Percentiles rank a stretch among this genome's conserved stretches.
These are phyloP conservation scores for Menura novaehollandiae DNA, from an alignment of 2,113 vertebrate genomes.

Conservation along the genomic window DNA sequence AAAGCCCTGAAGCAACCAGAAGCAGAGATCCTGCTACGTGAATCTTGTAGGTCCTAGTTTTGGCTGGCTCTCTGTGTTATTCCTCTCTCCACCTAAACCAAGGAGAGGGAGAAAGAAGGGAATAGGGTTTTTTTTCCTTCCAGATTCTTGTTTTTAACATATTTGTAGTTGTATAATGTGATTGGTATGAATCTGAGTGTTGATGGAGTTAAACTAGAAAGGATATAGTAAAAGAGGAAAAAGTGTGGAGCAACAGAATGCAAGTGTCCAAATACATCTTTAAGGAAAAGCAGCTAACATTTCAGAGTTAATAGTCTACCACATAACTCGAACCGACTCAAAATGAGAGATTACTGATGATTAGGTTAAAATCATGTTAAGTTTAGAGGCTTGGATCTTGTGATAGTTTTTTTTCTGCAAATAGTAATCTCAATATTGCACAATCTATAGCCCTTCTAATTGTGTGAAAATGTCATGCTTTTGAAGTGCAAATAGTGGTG, in stretches of 20 bases:
- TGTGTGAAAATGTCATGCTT: slow-evolving; percentile 30
- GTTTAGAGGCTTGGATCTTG: not conserved
- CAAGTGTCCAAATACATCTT: not conserved
- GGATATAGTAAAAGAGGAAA: not conserved
- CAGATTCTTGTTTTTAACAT: not conserved
- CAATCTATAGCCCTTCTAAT: not conserved
- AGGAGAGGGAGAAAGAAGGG: not conserved
- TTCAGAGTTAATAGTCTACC: not conserved
- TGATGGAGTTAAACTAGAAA: not conserved
- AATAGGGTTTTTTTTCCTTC: not conserved
- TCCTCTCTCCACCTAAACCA: not conserved
- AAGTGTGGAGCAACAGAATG: not conserved
- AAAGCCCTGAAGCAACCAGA: not conserved
- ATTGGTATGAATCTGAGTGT: not conserved
- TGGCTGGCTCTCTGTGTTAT: accelerated
- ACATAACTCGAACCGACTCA: not conserved
- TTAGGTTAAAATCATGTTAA: not conserved
- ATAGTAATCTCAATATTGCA: not conserved
- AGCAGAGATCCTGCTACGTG: not conserved
- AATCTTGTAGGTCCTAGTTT: not conserved
- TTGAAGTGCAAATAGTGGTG: slow-evolving; percentile 49
- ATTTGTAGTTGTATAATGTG: not conserved
- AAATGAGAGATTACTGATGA: not conserved
- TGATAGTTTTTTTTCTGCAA: not conserved
- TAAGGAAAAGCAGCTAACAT: not conserved